phyloP scores from a whole-genome alignment of 2,797 vertebrate species.

The Pseudochromis fuscus region DNA sequence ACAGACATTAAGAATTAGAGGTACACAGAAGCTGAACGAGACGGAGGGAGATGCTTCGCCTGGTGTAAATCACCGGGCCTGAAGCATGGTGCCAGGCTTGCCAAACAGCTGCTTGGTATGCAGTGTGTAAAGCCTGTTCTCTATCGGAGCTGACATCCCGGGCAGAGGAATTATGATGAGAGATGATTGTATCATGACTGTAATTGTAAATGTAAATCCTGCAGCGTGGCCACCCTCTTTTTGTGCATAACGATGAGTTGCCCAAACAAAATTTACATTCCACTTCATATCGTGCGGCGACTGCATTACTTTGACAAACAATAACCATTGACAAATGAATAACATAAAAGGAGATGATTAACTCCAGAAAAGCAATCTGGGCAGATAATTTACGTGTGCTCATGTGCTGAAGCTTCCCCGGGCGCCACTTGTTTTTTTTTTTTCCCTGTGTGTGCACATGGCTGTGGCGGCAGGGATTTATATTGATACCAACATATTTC shows the following conservation, averaged over 20 bases:
- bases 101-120: conserved; percentile 79
- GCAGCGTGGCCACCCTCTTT: conserved; percentile 66
- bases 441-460: neutral
- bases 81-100: conserved; percentile 63
- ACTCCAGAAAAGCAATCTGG: conserved; percentile 80
- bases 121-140: conserved; percentile 63
- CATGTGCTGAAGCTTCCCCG: conserved; percentile 54
- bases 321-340: conserved; percentile 83
- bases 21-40: conserved; percentile 48
- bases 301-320: conserved; percentile 82
- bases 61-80: conserved; percentile 71
- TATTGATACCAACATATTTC: conserved; percentile 9
- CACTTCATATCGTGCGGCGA: conserved; percentile 73
- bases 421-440: conserved; percentile 37
- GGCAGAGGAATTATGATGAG: conserved; percentile 82
- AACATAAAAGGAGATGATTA: conserved; percentile 85
- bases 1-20: conserved; percentile 65
- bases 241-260: conserved; percentile 72
- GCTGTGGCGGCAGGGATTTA: conserved; percentile 40
- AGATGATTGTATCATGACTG: conserved; percentile 83
- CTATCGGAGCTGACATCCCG: conserved; percentile 71
- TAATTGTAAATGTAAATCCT: conserved; percentile 84
- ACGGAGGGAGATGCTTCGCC: conserved; percentile 28
- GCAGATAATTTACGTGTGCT: conserved; percentile 72
- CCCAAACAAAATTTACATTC: conserved; percentile 81